Conservation (phyloP, 2,113 vertebrate genomes). For the Myxocyprinus asiaticus region DNA sequence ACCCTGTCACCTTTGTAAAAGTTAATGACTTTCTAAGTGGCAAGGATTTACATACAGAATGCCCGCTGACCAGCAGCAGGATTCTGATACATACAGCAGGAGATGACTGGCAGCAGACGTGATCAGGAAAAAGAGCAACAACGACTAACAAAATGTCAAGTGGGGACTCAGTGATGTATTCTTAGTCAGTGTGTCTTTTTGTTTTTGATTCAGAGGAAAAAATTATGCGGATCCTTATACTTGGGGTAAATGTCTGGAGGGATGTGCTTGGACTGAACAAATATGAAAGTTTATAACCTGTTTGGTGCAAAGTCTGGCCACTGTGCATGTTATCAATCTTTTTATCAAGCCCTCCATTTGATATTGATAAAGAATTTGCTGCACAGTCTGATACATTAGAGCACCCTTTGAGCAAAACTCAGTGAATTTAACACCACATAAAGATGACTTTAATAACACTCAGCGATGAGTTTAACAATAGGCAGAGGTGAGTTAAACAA, state of each 20-base stretch:
- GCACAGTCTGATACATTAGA: no score
- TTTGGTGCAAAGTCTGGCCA: conserved; percentile 15
- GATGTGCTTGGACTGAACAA: conserved; percentile 34
- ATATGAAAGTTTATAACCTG: conserved; percentile 39
- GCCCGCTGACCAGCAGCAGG: conserved; percentile 63
- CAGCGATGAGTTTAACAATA: no score
- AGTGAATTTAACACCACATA: no score
- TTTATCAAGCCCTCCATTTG: no score
- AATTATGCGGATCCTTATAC: conserved; percentile 49
- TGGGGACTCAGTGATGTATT: conserved; percentile 49
- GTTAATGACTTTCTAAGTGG: conserved; percentile 55
- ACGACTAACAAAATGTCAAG: conserved; percentile 62
- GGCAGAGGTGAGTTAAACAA: no score
- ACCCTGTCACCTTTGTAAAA: conserved; percentile 49
- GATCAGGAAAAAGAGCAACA: conserved; percentile 61
- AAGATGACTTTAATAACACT: no score
- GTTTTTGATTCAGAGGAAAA: conserved; percentile 50
- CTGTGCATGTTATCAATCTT: no score
- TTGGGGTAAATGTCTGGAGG: conserved; percentile 16
- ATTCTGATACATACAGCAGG: conserved; percentile 51
- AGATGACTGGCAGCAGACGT: conserved; percentile 62
- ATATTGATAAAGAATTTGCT: no score
- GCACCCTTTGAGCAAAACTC: no score
- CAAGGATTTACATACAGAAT: conserved; percentile 48
- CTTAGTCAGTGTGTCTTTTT: no score